These are phyloP conservation scores for Onychorhynchus coronatus DNA, from an alignment of 2,113 vertebrate genomes.

Conservation along the genomic window DNA sequence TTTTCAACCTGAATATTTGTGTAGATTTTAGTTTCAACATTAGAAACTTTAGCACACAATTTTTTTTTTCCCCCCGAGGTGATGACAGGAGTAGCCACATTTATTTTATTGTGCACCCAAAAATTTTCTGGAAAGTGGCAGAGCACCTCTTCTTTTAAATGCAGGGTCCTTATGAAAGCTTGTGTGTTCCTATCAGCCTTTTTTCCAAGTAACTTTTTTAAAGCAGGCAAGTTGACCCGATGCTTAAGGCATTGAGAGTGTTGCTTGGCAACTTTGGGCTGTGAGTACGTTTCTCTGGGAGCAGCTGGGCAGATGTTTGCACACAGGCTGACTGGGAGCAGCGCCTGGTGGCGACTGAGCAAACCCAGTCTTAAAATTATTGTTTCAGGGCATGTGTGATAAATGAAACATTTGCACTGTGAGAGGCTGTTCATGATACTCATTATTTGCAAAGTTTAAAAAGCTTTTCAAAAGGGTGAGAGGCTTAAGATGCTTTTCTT, in stretches of 20 bases:
- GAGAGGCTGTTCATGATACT: background rate
- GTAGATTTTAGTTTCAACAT: background rate
- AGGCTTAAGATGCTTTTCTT: background rate
- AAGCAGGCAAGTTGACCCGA: background rate
- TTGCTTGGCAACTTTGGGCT: constrained; percentile 33
- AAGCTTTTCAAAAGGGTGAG: background rate
- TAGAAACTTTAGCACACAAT: background rate
- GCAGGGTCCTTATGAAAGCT: background rate
- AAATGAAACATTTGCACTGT: constrained; percentile 41
- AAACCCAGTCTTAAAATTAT: background rate
- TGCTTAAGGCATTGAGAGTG: background rate
- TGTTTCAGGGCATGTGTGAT: background rate
- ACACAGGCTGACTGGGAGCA: background rate
- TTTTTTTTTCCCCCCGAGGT: background rate
- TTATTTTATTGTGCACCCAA: background rate
- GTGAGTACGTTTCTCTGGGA: background rate
- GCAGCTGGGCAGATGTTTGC: constrained; percentile 50
- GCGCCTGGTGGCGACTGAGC: background rate
- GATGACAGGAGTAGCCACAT: background rate
- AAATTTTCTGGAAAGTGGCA: background rate
- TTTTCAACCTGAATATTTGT: background rate
- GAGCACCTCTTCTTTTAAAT: background rate
- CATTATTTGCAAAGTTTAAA: background rate
- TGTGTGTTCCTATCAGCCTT: background rate
- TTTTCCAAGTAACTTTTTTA: background rate